phyloP scores from a whole-genome alignment of 2,888 invertebrate genomes.

The Agrotis clavis region DNA sequence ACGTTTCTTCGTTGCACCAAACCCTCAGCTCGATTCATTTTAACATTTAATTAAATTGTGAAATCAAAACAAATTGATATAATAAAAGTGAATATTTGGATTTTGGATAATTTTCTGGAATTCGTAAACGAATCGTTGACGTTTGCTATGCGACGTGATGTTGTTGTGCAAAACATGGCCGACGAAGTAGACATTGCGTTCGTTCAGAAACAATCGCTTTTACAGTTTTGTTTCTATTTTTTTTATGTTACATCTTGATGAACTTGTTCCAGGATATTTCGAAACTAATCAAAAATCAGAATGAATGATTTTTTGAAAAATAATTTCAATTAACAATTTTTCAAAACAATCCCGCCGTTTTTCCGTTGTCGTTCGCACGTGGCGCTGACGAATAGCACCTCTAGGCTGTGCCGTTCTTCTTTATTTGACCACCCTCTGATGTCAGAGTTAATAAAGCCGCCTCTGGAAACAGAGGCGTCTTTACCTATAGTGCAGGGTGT shows the following conservation, averaged over 20 bases:
- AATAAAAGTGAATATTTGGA: constrained; percentile 59
- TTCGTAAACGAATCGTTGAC: constrained; percentile 85
- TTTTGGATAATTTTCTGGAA: constrained; percentile 68
- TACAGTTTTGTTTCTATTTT: background rate
- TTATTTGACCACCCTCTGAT: too few relatives aligned
- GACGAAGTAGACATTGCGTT: constrained; percentile 72
- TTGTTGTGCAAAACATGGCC: constrained; percentile 87
- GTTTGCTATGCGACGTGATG: constrained; percentile 87
- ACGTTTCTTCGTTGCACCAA: constrained; percentile 97
- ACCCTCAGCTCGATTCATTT: constrained; percentile 97
- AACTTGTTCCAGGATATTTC: background rate
- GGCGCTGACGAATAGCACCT: background rate
- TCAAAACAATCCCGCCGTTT: background rate
- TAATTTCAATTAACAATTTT: background rate
- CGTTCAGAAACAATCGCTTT: constrained; percentile 54
- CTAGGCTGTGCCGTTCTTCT: background rate
- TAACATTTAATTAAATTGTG: constrained; percentile 78
- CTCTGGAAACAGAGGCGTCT: too few relatives aligned
- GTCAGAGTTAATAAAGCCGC: too few relatives aligned
- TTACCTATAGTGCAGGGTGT: too few relatives aligned
- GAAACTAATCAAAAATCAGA: background rate
- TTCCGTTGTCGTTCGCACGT: background rate
- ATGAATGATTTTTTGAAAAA: background rate
- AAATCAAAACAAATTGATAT: constrained; percentile 70
- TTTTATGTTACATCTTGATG: too few relatives aligned